Evolutionary conservation across 1,140 invertebrate species (phyloP).

Genomic region (Andricus grossulariae): DNA sequence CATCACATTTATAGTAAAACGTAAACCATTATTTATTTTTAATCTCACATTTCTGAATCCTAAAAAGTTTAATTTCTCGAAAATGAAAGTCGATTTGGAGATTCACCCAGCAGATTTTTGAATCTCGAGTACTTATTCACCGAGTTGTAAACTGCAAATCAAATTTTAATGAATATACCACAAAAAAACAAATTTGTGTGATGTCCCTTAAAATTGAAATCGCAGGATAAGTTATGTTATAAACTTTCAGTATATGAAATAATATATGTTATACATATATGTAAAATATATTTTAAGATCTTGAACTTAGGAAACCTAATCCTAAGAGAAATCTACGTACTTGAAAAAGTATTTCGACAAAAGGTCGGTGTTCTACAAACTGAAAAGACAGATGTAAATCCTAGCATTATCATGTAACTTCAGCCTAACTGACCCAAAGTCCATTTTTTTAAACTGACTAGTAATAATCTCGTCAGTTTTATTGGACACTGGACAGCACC

Average conservation of each 20-base stretch:
- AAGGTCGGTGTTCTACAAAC: constrained; percentile 12
- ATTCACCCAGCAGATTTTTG: not conserved
- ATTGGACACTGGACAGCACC: constrained; percentile 48
- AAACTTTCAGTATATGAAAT: constrained; percentile 25
- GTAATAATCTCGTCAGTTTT: constrained; percentile 36
- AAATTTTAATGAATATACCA: not conserved
- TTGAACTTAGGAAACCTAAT: not conserved
- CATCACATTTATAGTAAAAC: too few relatives aligned
- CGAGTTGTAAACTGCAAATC: not conserved
- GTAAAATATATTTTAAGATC: constrained; percentile 18
- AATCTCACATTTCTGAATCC: too few relatives aligned
- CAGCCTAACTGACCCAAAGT: not conserved
- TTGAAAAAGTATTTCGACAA: not conserved
- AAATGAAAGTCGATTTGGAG: not conserved
- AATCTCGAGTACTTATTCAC: constrained; percentile 17
- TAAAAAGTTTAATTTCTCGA: not conserved
- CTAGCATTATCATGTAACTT: constrained; percentile 15
- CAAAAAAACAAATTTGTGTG: not conserved
- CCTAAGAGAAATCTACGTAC: not conserved
- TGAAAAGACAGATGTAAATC: constrained; percentile 15
- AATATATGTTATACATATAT: constrained; percentile 32
- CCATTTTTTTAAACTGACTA: constrained; percentile 36
- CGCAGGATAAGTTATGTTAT: not conserved
- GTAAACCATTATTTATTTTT: too few relatives aligned
- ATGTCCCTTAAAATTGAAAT: not conserved